Evolutionary conservation across 1,140 invertebrate genomes (phyloP).

Genomic region (Drosophila ananassae): DNA sequence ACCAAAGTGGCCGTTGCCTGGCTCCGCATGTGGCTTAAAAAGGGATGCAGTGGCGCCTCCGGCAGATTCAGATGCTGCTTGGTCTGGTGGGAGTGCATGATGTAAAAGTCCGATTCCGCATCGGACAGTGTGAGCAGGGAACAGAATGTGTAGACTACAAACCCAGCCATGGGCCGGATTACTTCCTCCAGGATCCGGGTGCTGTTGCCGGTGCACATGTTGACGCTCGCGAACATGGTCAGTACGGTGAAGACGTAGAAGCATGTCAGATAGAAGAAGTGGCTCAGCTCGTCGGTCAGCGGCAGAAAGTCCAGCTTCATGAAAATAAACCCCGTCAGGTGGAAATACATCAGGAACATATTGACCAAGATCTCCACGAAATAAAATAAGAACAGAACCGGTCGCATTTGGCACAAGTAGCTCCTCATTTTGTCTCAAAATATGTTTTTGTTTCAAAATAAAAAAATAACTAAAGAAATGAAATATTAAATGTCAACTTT

Average conservation of each 20-base stretch:
- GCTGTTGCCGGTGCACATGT: constrained; percentile 41
- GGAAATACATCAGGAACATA: constrained; percentile 32
- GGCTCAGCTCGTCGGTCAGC: not conserved
- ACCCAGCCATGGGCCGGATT: constrained; percentile 14
- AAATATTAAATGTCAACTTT: not conserved
- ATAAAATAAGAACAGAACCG: constrained; percentile 54
- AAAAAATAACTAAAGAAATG: not conserved
- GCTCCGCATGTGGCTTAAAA: constrained; percentile 18
- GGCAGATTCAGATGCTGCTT: not conserved
- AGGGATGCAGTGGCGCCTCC: constrained; percentile 39
- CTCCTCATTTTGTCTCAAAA: constrained; percentile 1
- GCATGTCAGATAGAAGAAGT: constrained; percentile 6
- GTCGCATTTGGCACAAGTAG: constrained; percentile 17
- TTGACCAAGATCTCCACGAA: constrained; percentile 27
- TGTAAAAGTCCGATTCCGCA: constrained; percentile 28
- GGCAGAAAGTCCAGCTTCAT: not conserved
- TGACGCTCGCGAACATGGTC: constrained; percentile 45
- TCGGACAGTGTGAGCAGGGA: constrained; percentile 41
- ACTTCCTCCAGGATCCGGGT: constrained; percentile 23
- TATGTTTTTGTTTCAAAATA: not conserved
- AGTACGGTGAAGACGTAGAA: constrained; percentile 35
- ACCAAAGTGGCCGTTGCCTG: constrained; percentile 33
- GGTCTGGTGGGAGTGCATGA: constrained; percentile 1
- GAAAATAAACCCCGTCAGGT: constrained; percentile 21
- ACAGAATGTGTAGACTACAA: constrained; percentile 17